Evolutionary conservation across 2,888 invertebrate species (phyloP).

Genomic region (Drosophila neonasuta): DNA sequence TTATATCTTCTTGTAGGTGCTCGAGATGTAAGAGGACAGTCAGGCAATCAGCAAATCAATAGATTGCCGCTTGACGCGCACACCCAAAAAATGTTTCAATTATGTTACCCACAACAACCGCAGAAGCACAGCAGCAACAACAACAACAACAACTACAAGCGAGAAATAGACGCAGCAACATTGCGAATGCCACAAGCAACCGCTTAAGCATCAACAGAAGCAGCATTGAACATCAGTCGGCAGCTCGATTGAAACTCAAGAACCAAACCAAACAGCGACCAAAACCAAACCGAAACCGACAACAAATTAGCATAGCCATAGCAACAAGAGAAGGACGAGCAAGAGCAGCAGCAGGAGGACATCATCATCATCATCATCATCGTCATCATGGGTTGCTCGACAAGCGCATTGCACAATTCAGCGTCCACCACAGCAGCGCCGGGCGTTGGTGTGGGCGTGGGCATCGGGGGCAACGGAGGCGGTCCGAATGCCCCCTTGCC

Average conservation of each 20-base stretch:
- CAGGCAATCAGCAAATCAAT: conserved; percentile 55
- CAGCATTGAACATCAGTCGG: conserved; percentile 17
- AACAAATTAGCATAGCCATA: conserved; percentile 67
- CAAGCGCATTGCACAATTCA: conserved; percentile 69
- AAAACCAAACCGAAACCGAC: conserved; percentile 62
- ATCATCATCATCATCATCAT: conserved; percentile 26
- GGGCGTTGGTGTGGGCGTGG: conserved; percentile 11
- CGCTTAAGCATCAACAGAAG: conserved; percentile 35
- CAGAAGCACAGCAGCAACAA: conserved; percentile 33
- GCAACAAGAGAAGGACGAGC: conserved; percentile 18
- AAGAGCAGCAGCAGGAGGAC: conserved; percentile 30
- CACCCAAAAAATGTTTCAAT: conserved; percentile 69
- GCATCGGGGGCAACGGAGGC: conserved; percentile 5
- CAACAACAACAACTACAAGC: conserved; percentile 35
- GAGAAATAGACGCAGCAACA: conserved; percentile 34
- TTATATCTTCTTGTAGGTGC: conserved; percentile 25
- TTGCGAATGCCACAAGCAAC: conserved; percentile 37
- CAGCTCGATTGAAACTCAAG: conserved; percentile 47
- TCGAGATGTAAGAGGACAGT: conserved; percentile 52
- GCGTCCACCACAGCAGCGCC: conserved; percentile 43
- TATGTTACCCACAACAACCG: conserved; percentile 63
- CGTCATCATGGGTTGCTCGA: conserved; percentile 75
- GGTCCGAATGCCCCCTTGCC: conserved; percentile 47
- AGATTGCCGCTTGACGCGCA: conserved; percentile 56
- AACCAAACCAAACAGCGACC: conserved; percentile 56